Base-by-base conservation (phyloP, 2,888 invertebrate species). In the Stenchaetothrips biformis region DNA sequence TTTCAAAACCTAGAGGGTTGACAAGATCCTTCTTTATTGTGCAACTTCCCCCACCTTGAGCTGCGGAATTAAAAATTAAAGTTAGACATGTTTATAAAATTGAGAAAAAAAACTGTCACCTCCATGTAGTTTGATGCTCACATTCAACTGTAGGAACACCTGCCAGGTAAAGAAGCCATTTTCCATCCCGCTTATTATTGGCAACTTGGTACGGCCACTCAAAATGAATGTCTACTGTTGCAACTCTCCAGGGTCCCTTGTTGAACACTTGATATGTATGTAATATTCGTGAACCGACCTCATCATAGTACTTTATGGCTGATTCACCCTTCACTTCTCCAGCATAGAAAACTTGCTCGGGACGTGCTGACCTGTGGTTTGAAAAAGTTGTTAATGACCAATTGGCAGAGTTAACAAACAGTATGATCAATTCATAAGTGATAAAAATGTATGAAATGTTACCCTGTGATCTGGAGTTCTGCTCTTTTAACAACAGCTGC, bases 141-240 rank as follows among this genome's bases (percentile, higher is more conserved):
- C 92, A 91, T 85, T 93, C 92, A n/a, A 95, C 91, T 49, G 89
- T 89, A 0, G 96, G 96, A 16, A 91, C 87, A 82, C 91, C 92
- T 85, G 95, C 95, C 80, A 96, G 89, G 85, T 98, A 98, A 0
- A 98, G 88, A 49, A 97, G 88, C 95, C 96, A 97, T 86, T 96
- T 96, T 80, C 95, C 95, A 82, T 92, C 91, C 0, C 89, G 86
- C 82, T 91, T 90, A 78, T 92, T 91, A 62, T 91, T 92, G 0
- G 91, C 93, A 8, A 97, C 93, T 88, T 96, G 95, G 85, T 93
- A 92, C 0, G 98, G 98, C 97, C 97, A 96, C 48, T 91, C 90
- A 82, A 98, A 93, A 79, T 90, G 89, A 11, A 97, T 92, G 84
- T 92, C 90, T 3, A 96, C 89, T 79, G 91, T 90, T 11, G 92